Evolutionary conservation across 92 coral and sea anemone genomes (phyloP).

Genomic region (Scolanthus callimorphus): DNA sequence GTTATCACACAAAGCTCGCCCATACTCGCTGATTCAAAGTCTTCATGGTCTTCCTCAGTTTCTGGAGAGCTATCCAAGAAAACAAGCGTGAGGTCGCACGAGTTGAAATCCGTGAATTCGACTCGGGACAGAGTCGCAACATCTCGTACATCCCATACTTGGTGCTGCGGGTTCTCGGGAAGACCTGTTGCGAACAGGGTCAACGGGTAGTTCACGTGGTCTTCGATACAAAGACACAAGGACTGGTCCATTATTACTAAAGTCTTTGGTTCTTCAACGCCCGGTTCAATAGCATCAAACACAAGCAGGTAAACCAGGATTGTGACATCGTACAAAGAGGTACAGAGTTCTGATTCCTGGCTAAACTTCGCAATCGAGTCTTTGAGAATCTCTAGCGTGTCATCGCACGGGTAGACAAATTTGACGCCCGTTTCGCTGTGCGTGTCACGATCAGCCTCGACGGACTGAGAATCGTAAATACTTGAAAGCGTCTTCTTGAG

Average conservation of each 20-base stretch:
- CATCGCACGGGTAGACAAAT: constrained; percentile 86
- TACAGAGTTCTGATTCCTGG: constrained; percentile 61
- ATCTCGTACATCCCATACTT: constrained; percentile 82
- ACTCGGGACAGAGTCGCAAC: constrained; percentile 82
- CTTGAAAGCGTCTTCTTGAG: constrained; percentile 44
- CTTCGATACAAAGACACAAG: constrained; percentile 81
- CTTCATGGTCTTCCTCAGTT: constrained; percentile 50
- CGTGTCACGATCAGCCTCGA: constrained; percentile 36
- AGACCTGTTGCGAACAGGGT: constrained; percentile 96
- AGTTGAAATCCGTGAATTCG: constrained; percentile 89
- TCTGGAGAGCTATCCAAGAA: constrained; percentile 54
- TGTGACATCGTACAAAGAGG: constrained; percentile 52
- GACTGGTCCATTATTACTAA: constrained; percentile 80
- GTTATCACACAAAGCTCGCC: constrained; percentile 80
- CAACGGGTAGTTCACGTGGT: constrained; percentile 92
- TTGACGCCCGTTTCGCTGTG: constrained; percentile 64
- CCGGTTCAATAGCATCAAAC: constrained; percentile 52
- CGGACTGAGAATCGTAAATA: constrained; percentile 84
- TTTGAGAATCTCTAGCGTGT: constrained; percentile 80
- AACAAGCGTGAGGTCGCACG: constrained; percentile 85
- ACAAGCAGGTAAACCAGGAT: constrained; percentile 81
- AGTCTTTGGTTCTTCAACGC: constrained; percentile 77
- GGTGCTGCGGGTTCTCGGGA: constrained; percentile 87
- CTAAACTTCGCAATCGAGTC: constrained; percentile 76
- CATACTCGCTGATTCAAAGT: constrained; percentile 84